Evolutionary conservation across 2,797 vertebrate species (phyloP), one percentile per base, ranked within the genome.

Genomic region (Xiphorhynchus erythropygius): DNA sequence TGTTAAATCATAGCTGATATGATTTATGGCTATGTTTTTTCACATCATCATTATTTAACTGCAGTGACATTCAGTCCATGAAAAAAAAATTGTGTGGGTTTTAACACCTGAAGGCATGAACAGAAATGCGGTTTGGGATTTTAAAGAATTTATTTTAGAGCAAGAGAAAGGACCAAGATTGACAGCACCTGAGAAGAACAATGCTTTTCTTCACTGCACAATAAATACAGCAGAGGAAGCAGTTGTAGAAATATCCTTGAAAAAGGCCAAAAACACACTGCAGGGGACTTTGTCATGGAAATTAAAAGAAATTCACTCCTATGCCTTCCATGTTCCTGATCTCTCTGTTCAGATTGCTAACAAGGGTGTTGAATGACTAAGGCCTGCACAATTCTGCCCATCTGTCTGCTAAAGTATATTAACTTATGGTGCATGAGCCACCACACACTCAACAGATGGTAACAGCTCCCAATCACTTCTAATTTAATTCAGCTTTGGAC

Each of bases 381-480:
- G 70, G 63, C 44, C 73, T 90, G 69, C 55, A 73, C 83, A 82
- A 90, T 96, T 91, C 77, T 94, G 80, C 91, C 94, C 94, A 95
- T 97, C 94, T 97, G 94, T 84, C 90, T 94, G 80, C 96, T 96
- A 42, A 93, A 90, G 84, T 68, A 15, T n/a, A 94, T 94, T 92
- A 95, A 90, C 89, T 96, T 70, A 32, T 25, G 37, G 47, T 90
- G 52, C 91, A 93, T 60, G 90, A 94, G 74, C 85, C 91, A 96
- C 87, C 87, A 90, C 89, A 76, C 74, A 79, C 76, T 90, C 87
- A 97, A 64, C 95, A 96, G 96, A 96, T 94, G 96, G 89, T 39
- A 92, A 76, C 77, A 91, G 83, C 74, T 92, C 91, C 85, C 55
- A 60, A 5, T 94, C 89, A 82, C 80, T 93, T 67, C 87, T 82